phyloP scores from a whole-genome alignment of 2,113 vertebrate species.

The Sardina pilchardus region DNA sequence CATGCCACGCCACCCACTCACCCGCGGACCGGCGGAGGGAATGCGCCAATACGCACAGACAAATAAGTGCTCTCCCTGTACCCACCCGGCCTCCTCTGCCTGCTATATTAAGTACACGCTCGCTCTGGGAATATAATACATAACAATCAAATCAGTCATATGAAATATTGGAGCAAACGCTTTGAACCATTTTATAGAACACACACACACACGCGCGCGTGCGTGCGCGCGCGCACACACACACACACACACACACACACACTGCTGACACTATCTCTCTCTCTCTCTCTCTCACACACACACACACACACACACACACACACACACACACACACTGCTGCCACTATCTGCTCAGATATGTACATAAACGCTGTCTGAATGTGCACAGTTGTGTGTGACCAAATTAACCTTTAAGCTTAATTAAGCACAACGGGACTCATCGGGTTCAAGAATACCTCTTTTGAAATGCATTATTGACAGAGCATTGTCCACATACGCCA shows the following conservation, averaged over 20 bases:
- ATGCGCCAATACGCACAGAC: conserved; percentile 39
- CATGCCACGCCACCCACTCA: conserved; percentile 14
- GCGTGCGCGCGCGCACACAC: no score
- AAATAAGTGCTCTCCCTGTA: conserved; percentile 40
- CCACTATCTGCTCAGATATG: background rate
- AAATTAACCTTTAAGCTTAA: conserved; percentile 76
- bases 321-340: no score
- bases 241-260: background rate
- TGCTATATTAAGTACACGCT: conserved; percentile 13
- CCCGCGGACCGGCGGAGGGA: conserved; percentile 31
- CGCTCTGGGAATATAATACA: conserved; percentile 43
- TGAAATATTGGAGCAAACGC: background rate
- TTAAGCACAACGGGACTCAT: conserved; percentile 72
- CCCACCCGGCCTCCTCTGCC: background rate
- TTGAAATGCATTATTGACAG: conserved; percentile 76
- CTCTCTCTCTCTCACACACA: no score
- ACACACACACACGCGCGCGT: background rate
- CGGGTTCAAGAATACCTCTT: conserved; percentile 71
- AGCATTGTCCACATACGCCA: conserved; percentile 71
- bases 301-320: background rate
- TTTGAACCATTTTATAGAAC: background rate
- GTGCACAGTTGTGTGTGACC: conserved; percentile 59
- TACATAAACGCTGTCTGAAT: conserved; percentile 38
- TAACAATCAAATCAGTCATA: conserved; percentile 35
- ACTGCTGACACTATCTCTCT: no score